Evolutionary conservation across 2,797 vertebrate genomes (phyloP).

Genomic region (Protosalanx chinensis): DNA sequence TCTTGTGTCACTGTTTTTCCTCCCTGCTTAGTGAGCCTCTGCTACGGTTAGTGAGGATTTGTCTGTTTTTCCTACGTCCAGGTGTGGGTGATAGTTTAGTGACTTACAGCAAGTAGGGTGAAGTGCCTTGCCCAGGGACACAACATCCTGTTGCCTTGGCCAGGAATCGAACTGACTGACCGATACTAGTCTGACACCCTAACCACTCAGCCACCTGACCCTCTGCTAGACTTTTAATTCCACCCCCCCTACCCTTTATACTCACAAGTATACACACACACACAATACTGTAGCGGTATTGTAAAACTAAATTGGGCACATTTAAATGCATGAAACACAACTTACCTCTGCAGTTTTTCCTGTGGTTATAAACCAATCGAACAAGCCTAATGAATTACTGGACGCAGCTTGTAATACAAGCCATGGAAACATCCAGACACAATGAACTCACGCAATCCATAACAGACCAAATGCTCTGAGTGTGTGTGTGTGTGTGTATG

Average conservation of each 20-base stretch:
- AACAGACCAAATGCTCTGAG: neutral
- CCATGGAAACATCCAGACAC: neutral
- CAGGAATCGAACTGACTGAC: too few relatives aligned
- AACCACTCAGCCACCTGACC: too few relatives aligned
- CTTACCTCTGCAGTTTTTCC: constrained; percentile 44
- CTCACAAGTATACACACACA: neutral
- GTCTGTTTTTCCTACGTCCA: neutral
- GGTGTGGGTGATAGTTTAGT: neutral
- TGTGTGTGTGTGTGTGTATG: constrained; percentile 3
- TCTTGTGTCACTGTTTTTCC: neutral
- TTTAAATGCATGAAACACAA: constrained; percentile 39
- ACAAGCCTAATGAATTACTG: constrained; percentile 48
- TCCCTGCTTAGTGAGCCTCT: neutral
- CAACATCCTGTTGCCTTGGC: too few relatives aligned
- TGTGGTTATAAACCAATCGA: constrained; percentile 44
- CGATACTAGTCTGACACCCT: too few relatives aligned
- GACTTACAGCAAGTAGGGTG: too few relatives aligned
- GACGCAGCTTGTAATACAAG: constrained; percentile 42
- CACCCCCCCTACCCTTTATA: too few relatives aligned
- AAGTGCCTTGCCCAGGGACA: too few relatives aligned
- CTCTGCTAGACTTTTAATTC: too few relatives aligned
- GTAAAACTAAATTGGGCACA: neutral
- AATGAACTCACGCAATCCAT: neutral
- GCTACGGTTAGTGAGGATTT: constrained; percentile 12
- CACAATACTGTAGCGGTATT: neutral